Percentiles rank a stretch among this genome's conserved stretches.
phyloP scores from a whole-genome alignment of 2,888 invertebrate species.

The Pilophorus perplexus region DNA sequence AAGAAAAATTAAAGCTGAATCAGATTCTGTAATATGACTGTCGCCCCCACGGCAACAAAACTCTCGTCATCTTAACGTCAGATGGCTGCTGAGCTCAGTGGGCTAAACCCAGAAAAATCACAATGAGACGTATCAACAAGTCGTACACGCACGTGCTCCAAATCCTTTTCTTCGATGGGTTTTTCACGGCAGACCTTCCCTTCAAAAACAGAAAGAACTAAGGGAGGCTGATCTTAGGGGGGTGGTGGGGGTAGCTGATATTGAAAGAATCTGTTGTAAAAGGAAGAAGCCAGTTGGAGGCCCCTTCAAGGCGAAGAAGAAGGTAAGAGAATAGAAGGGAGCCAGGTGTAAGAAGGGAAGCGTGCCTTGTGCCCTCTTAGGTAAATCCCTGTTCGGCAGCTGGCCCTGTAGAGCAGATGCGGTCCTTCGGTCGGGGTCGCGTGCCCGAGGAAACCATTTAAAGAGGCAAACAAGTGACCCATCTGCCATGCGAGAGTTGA shows the following conservation, averaged over 20 bases:
- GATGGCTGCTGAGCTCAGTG: too few relatives aligned
- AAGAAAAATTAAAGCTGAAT: too few relatives aligned
- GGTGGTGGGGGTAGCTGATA: slow-evolving; percentile 10
- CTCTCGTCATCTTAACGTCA: too few relatives aligned
- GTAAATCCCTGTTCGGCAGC: slow-evolving; percentile 40
- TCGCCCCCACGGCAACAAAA: too few relatives aligned
- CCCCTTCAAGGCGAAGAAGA: slow-evolving; percentile 27
- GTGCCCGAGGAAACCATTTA: slow-evolving; percentile 32
- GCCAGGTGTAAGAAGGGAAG: slow-evolving; percentile 35
- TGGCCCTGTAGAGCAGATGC: slow-evolving; percentile 34
- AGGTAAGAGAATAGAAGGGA: slow-evolving; percentile 27
- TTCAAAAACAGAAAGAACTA: slow-evolving; percentile 15
- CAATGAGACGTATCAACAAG: too few relatives aligned
- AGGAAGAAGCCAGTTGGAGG: slow-evolving; percentile 34
- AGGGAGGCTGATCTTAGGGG: neutral
- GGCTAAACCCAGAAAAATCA: too few relatives aligned
- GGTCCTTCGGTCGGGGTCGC: slow-evolving; percentile 19
- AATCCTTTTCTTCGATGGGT: too few relatives aligned
- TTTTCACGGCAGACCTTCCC: too few relatives aligned
- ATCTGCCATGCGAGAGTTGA: slow-evolving; percentile 36
- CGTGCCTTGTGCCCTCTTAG: slow-evolving; percentile 31
- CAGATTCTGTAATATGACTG: too few relatives aligned
- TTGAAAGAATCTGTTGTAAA: slow-evolving; percentile 37
- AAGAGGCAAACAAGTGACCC: slow-evolving; percentile 41
- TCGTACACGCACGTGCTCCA: too few relatives aligned